Base-by-base conservation (phyloP, 2,888 invertebrate genomes). In the Machimus rusticus region DNA sequence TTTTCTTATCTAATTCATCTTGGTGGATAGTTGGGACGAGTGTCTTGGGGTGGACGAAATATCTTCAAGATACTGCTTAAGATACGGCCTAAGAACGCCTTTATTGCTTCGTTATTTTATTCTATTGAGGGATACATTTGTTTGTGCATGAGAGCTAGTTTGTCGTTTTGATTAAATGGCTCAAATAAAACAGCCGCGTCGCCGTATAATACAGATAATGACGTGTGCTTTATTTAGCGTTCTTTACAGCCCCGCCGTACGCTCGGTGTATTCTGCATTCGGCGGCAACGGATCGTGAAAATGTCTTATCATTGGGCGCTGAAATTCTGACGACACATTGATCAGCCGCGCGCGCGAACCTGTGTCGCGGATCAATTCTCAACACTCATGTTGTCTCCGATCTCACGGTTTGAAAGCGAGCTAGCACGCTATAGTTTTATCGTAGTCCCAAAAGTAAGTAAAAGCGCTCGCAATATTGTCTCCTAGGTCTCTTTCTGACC, bases 161-260 rank as follows among this genome's bases (percentile, higher is more conserved):
- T 43, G 79, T 79, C 79, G 43, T 79, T 79, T 39, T 43, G 79
- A 23, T 37, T 37, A 82, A 57, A 51, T 66, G 34, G 55, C 51
- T 82, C 28, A 66, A 66, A 82, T 82, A 82, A 57, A 82, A 82
- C n/a, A 81, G 82, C 34, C 16, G 57, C 82, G 46, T 78, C 55
- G 9, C 43, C 34, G 51, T 51, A 31, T 55, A 74, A n/a, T 74
- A 74, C 23, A 28, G 74, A 74, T 43, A 74, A 74, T 85, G 85
- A 85, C 74, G 85, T 74, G 85, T 74, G 74, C 34, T 85, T 85
- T 85, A 74, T 85, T 85, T 85, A 82, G 66, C 66, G 82, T 46
- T n/a, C n/a, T 31, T 74, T 31, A 9, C 31, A 14, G 6, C 9
- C 19, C 23, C 23, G 8, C 46, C 8, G 6, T 8, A 34, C 39